Percentiles rank a stretch among this genome's conserved stretches.
phyloP scores from a whole-genome alignment of 2,888 invertebrate species.

The Beris chalybata region DNA sequence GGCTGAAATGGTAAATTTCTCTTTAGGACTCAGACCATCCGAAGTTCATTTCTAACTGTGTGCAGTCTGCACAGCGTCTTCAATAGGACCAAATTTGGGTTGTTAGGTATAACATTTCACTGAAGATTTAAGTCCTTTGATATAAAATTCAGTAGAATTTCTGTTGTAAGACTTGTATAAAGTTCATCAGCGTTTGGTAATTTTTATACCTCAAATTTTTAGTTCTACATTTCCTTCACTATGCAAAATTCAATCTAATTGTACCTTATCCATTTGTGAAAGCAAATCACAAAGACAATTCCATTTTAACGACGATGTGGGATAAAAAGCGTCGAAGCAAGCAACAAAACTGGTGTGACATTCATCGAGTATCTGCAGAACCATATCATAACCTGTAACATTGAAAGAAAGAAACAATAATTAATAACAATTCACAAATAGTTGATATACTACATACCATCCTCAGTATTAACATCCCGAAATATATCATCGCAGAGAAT shows the following conservation, averaged over 20 bases:
- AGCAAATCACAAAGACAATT: conserved; percentile 83
- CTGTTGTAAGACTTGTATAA: too few species aligned
- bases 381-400: conserved; percentile 61
- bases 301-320: conserved; percentile 92
- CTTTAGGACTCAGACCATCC: too few species aligned
- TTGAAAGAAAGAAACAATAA: not conserved
- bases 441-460: conserved; percentile 45
- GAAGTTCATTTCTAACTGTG: too few species aligned
- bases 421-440: not conserved
- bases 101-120: too few species aligned
- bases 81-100: too few species aligned
- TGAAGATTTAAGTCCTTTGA: too few species aligned
- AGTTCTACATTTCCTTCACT: too few species aligned
- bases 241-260: conserved; percentile 29
- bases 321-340: conserved; percentile 95
- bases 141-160: too few species aligned
- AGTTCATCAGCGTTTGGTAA: too few species aligned
- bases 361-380: conserved; percentile 78
- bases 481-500: conserved; percentile 77
- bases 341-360: conserved; percentile 87
- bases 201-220: too few species aligned
- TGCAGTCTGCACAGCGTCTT: too few species aligned
- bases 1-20: too few species aligned
- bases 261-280: conserved; percentile 69
- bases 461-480: conserved; percentile 51